phyloP scores from a whole-genome alignment of 1,140 invertebrate species.

The Chymomyza costata region DNA sequence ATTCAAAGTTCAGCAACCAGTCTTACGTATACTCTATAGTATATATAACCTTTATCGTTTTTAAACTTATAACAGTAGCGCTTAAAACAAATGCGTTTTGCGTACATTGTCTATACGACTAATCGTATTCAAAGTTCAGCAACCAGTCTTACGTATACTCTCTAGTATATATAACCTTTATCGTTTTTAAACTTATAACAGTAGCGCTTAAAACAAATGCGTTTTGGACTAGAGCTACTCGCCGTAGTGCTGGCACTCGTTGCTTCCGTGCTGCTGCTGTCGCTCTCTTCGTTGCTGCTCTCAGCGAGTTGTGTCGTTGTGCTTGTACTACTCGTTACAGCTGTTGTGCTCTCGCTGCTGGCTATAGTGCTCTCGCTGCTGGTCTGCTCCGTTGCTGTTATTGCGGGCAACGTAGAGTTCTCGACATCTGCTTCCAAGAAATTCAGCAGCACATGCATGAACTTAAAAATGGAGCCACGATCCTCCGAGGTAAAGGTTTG shows the following conservation, averaged over 20 bases:
- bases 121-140: too few species aligned
- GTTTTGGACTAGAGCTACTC: not conserved
- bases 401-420: slow-evolving; percentile 14
- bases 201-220: slow-evolving; percentile 50
- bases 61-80: slow-evolving; percentile 49
- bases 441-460: slow-evolving; percentile 46
- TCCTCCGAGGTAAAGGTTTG: slow-evolving; percentile 43
- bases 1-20: too few species aligned
- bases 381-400: slow-evolving; percentile 9
- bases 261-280: not conserved
- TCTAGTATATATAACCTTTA: slow-evolving; percentile 37
- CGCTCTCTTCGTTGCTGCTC: too few species aligned
- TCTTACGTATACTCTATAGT: slow-evolving; percentile 1
- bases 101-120: too few species aligned
- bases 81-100: slow-evolving; percentile 47
- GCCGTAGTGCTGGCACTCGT: slow-evolving; percentile 4
- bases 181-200: slow-evolving; percentile 53
- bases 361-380: too few species aligned
- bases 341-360: not conserved
- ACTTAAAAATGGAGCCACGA: slow-evolving; percentile 45
- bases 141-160: too few species aligned
- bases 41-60: slow-evolving; percentile 47
- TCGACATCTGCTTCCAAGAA: slow-evolving; percentile 42
- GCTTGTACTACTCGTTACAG: slow-evolving; percentile 1
- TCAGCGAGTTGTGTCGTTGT: too few species aligned